phyloP scores from a whole-genome alignment of 92 coral and sea anemone genomes.

The Porites evermanni region DNA sequence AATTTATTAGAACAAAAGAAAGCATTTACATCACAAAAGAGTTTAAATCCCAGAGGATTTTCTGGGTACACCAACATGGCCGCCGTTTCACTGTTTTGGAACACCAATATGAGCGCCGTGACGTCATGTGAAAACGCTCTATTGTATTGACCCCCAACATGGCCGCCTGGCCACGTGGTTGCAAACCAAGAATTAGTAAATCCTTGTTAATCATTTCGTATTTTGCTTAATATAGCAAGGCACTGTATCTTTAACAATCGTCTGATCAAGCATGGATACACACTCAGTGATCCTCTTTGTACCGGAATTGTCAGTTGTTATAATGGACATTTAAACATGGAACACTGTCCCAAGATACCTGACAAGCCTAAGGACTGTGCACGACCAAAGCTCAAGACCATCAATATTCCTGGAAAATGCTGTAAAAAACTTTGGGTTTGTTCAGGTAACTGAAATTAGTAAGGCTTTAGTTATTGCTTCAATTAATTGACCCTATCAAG shows the following conservation, averaged over 20 bases:
- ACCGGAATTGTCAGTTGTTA: constrained; percentile 80
- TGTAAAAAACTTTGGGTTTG: constrained; percentile 87
- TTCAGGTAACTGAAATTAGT: constrained; percentile 63
- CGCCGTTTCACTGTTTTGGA: too few species aligned
- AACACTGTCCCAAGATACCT: constrained; percentile 80
- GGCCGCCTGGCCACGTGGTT: too few species aligned
- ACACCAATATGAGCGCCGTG: too few species aligned
- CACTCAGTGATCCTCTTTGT: constrained; percentile 84
- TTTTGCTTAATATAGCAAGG: constrained; percentile 50
- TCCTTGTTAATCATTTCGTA: too few species aligned
- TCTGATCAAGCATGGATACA: constrained; percentile 76
- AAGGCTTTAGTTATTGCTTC: background rate
- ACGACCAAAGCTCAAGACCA: constrained; percentile 69
- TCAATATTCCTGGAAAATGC: constrained; percentile 76
- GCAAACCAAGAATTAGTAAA: too few species aligned
- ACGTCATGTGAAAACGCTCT: too few species aligned
- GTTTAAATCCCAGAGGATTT: too few species aligned
- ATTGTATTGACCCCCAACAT: too few species aligned
- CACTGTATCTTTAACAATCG: constrained; percentile 76
- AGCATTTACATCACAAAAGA: too few species aligned
- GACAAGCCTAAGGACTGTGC: constrained; percentile 80
- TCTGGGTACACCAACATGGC: too few species aligned
- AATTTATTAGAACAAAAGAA: too few species aligned
- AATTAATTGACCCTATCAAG: too few species aligned
- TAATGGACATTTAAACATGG: constrained; percentile 76